Base-by-base conservation (phyloP, 2,888 invertebrate genomes). In the Cordilura impudica region DNA sequence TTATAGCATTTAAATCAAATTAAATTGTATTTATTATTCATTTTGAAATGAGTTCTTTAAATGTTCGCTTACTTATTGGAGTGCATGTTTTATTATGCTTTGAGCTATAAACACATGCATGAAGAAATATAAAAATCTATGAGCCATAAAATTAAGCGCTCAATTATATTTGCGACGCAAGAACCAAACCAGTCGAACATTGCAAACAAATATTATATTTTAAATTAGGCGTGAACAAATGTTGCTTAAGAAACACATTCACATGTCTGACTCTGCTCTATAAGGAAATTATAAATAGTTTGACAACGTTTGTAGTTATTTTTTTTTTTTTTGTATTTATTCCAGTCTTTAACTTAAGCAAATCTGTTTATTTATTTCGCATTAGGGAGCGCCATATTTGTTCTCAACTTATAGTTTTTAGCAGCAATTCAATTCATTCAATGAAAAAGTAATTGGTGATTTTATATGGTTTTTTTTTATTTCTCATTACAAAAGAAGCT, bases 401-500 rank as follows among this genome's bases (percentile, higher is more conserved):
- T 16, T 26, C 3, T 4, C 26, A 4, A 26, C 6, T 26, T 39
- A 39, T 0, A n/a, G n/a, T n/a, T 39, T 26, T 26, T 26, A n/a
- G 1, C 14, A n/a, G 5, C 35, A 39, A 39, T 39, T n/a, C 31
- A 4, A 26, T 26, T 14, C 35, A 39, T 56, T 35, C 56, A 39
- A 56, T 56, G 56, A 39, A 21, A 56, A 56, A 56, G 35, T 56
- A 56, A 56, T 35, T 56, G 56, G 56, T 56, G 56, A 56, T 39
- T 4, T 26, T 23, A 10, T 7, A n/a, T n/a, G n/a, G n/a, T n/a
- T n/a, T n/a, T n/a, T n/a, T n/a, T n/a, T n/a, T n/a, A n/a, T n/a
- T 56, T 31, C 21, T 6, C 21, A 26, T 19, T 56, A 16, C 29
- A 31, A 31, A 31, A 54, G 31, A 18, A 3, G 54, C 54, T 14